Evolutionary conservation across 2,888 invertebrate species (phyloP), one percentile per base, ranked within the genome.

Genomic region (Athalia rosae): DNA sequence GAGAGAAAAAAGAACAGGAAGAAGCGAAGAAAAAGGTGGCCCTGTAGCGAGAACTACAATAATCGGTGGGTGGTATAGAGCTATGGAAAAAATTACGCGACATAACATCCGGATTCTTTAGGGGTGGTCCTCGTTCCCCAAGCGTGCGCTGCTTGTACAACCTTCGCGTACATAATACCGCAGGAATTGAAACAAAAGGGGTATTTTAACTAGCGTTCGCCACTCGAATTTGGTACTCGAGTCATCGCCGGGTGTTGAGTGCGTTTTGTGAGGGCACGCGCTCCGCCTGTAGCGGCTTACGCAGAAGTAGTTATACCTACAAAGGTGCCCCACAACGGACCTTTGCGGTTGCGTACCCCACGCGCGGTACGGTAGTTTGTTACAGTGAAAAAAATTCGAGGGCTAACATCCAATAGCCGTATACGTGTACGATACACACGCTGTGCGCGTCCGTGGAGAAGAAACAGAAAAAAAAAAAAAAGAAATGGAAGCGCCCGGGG

Each of bases 241-340:
- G 87, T 87, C 87, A 87, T 88, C 86, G 28, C 28, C 28, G 28
- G 28, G 28, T 84, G 83, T 84, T 80, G 83, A 88, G 88, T 84
- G 87, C 81, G 86, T 85, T 88, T 88, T 88, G 88, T 87, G 85
- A 87, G 87, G 86, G 85, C 88, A 88, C 87, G 88, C 86, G 87
- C 85, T 88, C 86, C 74, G 81, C 53, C 13, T 59, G 74, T 28
- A 28, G 28, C 28, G 28, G 28, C n/a, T n/a, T n/a, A n/a, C n/a
- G n/a, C n/a, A n/a, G n/a, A n/a, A n/a, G n/a, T n/a, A n/a, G n/a
- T n/a, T n/a, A n/a, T 28, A 28, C 28, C 28, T 28, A 47, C 61
- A 61, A 48, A 74, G 74, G 74, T 74, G 74, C 48, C 43, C 58
- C 59, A 11, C 74, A 9, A 28, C 47, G 48, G 61, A 59, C 61